Evolutionary conservation across 2,797 vertebrate genomes (phyloP).

Genomic region (Eulemur albifrons): DNA sequence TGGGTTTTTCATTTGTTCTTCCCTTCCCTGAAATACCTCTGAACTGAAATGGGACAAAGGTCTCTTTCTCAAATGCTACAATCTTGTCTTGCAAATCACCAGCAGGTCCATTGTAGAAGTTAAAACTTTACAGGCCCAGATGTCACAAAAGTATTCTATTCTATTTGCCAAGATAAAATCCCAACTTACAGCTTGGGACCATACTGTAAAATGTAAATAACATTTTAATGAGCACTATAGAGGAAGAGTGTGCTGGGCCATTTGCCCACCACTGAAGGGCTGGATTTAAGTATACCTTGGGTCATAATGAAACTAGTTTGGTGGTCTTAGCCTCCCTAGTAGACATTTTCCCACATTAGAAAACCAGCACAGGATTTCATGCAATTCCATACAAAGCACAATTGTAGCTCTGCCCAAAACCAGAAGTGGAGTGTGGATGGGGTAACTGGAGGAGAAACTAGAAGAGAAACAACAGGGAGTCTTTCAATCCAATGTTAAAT

Average conservation of each 20-base stretch:
- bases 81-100: conserved; percentile 3
- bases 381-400: conserved; percentile 74
- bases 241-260: conserved; percentile 29
- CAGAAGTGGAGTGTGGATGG: conserved; percentile 76
- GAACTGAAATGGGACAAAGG: not conserved
- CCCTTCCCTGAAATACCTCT: not conserved
- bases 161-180: conserved; percentile 49
- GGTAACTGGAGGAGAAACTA: conserved; percentile 49
- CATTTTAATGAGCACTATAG: conserved; percentile 48
- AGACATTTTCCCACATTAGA: conserved; percentile 72
- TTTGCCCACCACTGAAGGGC: conserved; percentile 29
- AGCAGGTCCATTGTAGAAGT: not conserved
- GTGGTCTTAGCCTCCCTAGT: conserved; percentile 71
- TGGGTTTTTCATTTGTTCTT: conserved; percentile 25
- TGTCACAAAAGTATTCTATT: conserved; percentile 30
- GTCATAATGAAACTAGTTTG: conserved; percentile 61
- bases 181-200: conserved; percentile 28
- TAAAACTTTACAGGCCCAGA: not conserved
- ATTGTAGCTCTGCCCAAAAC: conserved; percentile 69
- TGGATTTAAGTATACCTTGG: conserved; percentile 58
- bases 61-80: not conserved
- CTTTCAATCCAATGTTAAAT: conserved; percentile 52
- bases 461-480: not conserved
- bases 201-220: conserved; percentile 55
- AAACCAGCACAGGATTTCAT: conserved; percentile 71